Conservation (phyloP, 2,113 vertebrate genomes). For the Petrocephalus zakoni region DNA sequence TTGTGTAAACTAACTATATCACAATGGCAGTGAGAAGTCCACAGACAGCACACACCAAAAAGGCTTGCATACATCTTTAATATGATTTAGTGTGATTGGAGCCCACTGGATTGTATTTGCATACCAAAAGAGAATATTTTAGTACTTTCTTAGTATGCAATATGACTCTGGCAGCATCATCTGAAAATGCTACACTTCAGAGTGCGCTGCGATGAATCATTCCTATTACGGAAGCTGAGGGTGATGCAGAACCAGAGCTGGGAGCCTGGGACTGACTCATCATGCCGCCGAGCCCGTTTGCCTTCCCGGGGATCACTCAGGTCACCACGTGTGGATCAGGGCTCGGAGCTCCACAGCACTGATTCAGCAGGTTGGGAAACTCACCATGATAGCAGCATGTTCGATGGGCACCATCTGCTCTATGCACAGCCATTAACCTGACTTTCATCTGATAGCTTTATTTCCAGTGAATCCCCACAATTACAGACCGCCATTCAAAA, state of each 20-base stretch:
- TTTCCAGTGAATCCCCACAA: neutral
- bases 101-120: neutral
- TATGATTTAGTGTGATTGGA: neutral
- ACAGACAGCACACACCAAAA: neutral
- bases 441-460: neutral
- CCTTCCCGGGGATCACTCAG: constrained; percentile 21
- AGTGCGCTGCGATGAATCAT: constrained; percentile 39
- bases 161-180: neutral
- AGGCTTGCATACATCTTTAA: neutral
- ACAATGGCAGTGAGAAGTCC: neutral
- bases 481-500: neutral
- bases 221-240: constrained; percentile 28
- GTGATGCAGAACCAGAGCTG: constrained; percentile 24
- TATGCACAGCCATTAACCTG: neutral
- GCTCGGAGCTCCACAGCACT: neutral
- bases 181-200: constrained; percentile 27
- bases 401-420: neutral
- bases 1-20: neutral
- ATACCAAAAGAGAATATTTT: neutral
- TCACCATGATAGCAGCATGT: neutral
- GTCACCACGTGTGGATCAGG: constrained; percentile 38
- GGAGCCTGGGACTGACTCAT: constrained; percentile 52
- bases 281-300: constrained; percentile 21
- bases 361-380: neutral
- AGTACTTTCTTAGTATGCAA: neutral